phyloP scores from a whole-genome alignment of 2,113 vertebrate genomes.

The Gopherus flavomarginatus region DNA sequence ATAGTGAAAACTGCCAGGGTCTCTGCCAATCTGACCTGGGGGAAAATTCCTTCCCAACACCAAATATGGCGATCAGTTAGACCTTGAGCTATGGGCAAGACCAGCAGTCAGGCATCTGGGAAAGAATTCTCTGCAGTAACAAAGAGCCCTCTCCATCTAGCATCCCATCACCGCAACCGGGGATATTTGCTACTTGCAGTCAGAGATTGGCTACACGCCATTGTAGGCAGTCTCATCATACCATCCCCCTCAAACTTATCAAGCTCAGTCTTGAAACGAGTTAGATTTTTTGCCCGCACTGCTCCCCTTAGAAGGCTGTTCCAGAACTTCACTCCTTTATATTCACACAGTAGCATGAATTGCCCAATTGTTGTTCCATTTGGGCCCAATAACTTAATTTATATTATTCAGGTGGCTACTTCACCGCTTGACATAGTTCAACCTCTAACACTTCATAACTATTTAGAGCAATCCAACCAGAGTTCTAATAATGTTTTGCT shows the following conservation, averaged over 20 bases:
- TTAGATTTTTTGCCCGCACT: background rate
- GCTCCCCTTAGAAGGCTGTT: background rate
- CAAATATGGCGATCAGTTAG: background rate
- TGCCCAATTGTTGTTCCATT: conserved; percentile 14
- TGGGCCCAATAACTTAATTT: background rate
- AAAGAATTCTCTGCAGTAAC: background rate
- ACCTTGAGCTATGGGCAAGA: background rate
- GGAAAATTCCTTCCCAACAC: background rate
- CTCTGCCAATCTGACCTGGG: background rate
- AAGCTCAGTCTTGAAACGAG: background rate
- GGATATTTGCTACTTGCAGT: background rate
- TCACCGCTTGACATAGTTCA: conserved; percentile 29
- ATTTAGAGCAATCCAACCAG: conserved; percentile 28
- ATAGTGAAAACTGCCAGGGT: background rate
- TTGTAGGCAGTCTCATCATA: background rate
- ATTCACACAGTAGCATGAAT: conserved; percentile 42
- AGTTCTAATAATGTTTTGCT: background rate
- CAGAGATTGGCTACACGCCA: background rate
- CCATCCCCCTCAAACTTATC: background rate
- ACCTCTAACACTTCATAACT: conserved; percentile 42
- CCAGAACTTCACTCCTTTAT: conserved; percentile 1
- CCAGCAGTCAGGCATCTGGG: background rate
- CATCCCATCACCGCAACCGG: background rate
- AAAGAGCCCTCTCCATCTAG: background rate
- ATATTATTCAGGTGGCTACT: conserved; percentile 39